These are phyloP conservation scores for Rana temporaria DNA, from an alignment of 2,113 vertebrate genomes.

Conservation along the genomic window DNA sequence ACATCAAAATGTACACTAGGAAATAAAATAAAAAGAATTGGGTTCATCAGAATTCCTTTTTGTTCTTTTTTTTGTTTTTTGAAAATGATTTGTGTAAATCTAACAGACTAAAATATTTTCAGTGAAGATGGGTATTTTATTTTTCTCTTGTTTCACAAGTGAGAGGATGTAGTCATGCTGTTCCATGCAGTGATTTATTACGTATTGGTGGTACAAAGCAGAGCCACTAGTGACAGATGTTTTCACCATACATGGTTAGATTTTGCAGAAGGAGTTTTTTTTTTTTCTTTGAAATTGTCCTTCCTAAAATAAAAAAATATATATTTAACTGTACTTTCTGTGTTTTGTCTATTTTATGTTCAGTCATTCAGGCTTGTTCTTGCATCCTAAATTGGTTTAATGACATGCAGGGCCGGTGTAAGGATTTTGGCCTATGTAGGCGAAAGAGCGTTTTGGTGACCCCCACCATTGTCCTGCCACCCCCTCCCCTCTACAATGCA, in stretches of 20 bases:
- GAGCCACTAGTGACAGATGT: not conserved
- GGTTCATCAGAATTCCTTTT: not conserved
- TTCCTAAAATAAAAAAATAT: slow-evolving; percentile 48
- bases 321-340: slow-evolving; percentile 14
- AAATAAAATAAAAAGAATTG: not conserved
- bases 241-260: not conserved
- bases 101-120: slow-evolving; percentile 47
- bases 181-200: slow-evolving; percentile 15
- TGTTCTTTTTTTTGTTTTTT: not conserved
- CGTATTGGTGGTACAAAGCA: slow-evolving; percentile 22
- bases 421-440: too few relatives aligned
- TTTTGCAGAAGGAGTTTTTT: not conserved
- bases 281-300: slow-evolving; percentile 31
- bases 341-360: too few relatives aligned
- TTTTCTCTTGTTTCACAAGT: not conserved
- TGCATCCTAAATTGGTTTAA: too few relatives aligned
- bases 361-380: too few relatives aligned
- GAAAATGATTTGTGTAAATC: slow-evolving; percentile 30
- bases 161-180: not conserved
- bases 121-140: not conserved
- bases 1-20: too few relatives aligned
- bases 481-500: too few relatives aligned
- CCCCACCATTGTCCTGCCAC: too few relatives aligned
- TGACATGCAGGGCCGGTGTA: too few relatives aligned
- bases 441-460: too few relatives aligned